A percentile compares a stretch with the other conserved stretches of the same genome.
These are phyloP conservation scores for Drosophila arizonae DNA, from an alignment of 1,140 invertebrate species.

Conservation along the genomic window DNA sequence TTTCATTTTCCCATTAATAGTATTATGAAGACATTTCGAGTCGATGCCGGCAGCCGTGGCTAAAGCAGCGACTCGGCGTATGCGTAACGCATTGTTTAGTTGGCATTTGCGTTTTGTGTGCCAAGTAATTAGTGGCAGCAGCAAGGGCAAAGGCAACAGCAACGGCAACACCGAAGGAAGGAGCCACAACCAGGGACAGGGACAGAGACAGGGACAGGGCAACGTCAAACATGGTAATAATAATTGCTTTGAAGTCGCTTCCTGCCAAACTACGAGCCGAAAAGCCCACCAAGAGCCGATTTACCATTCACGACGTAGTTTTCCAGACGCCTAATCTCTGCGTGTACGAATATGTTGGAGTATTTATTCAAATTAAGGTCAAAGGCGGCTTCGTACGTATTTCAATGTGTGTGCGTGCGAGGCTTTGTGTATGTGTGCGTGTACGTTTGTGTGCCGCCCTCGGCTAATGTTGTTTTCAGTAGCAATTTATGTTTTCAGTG, in stretches of 20 bases:
- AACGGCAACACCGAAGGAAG: background rate
- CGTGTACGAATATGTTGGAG: constrained; percentile 38
- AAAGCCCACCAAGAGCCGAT: background rate
- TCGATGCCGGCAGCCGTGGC: constrained; percentile 41
- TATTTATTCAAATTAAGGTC: constrained; percentile 74
- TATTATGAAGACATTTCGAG: constrained; percentile 75
- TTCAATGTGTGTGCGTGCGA: background rate
- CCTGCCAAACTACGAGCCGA: constrained; percentile 17
- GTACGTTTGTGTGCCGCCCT: constrained; percentile 12
- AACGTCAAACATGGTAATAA: constrained; percentile 44
- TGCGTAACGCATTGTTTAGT: constrained; percentile 49
- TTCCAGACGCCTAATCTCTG: constrained; percentile 53
- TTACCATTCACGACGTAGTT: constrained; percentile 19
- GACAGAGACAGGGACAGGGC: background rate
- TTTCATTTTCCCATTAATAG: constrained; percentile 52
- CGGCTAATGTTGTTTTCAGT: constrained; percentile 49
- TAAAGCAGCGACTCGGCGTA: constrained; percentile 19
- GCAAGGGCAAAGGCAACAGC: constrained; percentile 16
- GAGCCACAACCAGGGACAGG: too few species aligned
- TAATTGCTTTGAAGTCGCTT: constrained; percentile 56
- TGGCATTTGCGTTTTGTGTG: constrained; percentile 57
- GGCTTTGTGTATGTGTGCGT: background rate
- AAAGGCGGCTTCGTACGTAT: constrained; percentile 34
- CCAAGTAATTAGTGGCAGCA: constrained; percentile 68
- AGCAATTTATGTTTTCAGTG: constrained; percentile 66